Base-by-base conservation (phyloP, 2,888 invertebrate genomes). In the Villa cingulata region DNA sequence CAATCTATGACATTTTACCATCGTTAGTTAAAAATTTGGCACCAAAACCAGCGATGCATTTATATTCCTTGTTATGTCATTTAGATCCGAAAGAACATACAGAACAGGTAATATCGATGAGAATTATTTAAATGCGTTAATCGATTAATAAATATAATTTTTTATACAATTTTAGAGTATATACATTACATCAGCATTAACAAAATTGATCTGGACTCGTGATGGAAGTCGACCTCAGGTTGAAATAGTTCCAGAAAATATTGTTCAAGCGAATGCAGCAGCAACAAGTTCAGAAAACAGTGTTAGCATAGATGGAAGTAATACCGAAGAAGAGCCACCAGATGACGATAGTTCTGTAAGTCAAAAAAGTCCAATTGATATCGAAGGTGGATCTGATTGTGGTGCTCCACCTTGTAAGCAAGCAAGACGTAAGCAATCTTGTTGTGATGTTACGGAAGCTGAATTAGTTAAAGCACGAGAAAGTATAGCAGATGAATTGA, bases 71-170 rank as follows among this genome's bases (percentile, higher is more conserved):
- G 48, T 72, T 95, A n/a, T 86, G 87, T 54, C 81, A 83, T 56
- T 71, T 94, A 59, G 91, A 91, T 60, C 86, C 90, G 0, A 86
- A 86, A 58, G 89, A 91, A 58, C 94, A 94, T 60, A 92, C 88
- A 0, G 94, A 94, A 70, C 89, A 88, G 73, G 84, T 83, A 58
- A 58, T n/a, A n/a, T n/a, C n/a, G n/a, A n/a, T n/a, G n/a, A n/a
- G n/a, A n/a, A n/a, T 53, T 40, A n/a, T 32, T 40, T 29, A 15
- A 45, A 38, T 66, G 32, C 72, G 6, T 29, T 9, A 9, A 12
- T 29, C 19, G 19, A 37, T 12, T 15, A 36, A 36, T 17, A 15
- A 27, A 14, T 27, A 20, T 5, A n/a, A n/a, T n/a, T n/a, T n/a
- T n/a, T n/a, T n/a, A n/a, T n/a, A n/a, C n/a, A n/a, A n/a, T 42